These are phyloP conservation scores for Siniperca obscura DNA, from an alignment of 2,797 vertebrate species.

Conservation along the genomic window DNA sequence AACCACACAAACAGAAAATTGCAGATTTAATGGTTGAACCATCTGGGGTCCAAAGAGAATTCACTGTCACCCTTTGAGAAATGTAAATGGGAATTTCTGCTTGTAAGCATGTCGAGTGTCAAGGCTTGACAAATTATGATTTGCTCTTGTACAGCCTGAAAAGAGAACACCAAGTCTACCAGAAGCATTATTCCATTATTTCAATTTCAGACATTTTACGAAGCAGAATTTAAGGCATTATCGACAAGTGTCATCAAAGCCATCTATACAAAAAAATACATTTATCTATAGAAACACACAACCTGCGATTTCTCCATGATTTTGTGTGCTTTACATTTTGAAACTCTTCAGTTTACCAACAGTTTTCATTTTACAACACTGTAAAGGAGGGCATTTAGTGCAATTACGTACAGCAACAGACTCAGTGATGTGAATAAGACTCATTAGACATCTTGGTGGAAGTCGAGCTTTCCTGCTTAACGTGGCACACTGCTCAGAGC, in stretches of 20 bases:
- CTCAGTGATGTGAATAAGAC: conserved; percentile 64
- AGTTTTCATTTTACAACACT: conserved; percentile 76
- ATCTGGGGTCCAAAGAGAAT: conserved; percentile 1
- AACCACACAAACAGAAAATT: conserved; percentile 6
- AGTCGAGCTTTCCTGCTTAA: conserved; percentile 30
- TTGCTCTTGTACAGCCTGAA: conserved; percentile 57
- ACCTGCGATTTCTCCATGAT: conserved; percentile 63
- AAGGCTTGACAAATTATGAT: conserved; percentile 38
- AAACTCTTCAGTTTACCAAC: conserved; percentile 79
- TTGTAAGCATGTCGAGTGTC: conserved; percentile 17
- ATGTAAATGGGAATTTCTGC: conserved; percentile 35
- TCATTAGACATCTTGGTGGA: conserved; percentile 54
- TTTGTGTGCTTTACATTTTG: conserved; percentile 78
- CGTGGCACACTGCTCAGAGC: conserved; percentile 40
- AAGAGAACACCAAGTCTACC: conserved; percentile 54
- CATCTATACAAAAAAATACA: conserved; percentile 72
- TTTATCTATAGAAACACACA: conserved; percentile 81
- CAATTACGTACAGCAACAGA: conserved; percentile 83
- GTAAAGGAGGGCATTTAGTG: conserved; percentile 84
- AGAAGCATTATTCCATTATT: conserved; percentile 60
- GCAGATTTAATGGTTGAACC: conserved; percentile 33
- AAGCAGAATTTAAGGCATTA: conserved; percentile 88
- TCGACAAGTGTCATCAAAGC: conserved; percentile 82
- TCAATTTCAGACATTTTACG: conserved; percentile 74
- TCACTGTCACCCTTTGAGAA: conserved; percentile 14